phyloP scores from a whole-genome alignment of 2,113 vertebrate genomes.

The Sinocyclocheilus anophthalmus region DNA sequence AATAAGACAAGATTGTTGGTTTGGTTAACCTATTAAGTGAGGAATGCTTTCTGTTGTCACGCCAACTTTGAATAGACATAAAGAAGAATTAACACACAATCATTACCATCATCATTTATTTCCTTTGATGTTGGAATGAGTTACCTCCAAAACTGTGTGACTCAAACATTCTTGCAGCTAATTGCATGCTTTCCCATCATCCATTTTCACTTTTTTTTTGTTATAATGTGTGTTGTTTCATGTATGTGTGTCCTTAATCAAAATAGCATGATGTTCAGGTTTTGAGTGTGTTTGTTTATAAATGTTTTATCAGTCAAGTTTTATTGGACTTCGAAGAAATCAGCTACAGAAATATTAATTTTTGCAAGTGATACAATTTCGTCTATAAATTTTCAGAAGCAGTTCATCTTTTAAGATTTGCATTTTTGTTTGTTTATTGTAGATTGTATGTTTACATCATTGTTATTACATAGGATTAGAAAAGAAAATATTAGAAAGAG shows the following conservation, averaged over 20 bases:
- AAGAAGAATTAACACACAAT: not conserved
- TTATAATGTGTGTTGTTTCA: not conserved
- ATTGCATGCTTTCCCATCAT: not conserved
- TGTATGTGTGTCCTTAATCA: not conserved
- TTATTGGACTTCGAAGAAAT: not conserved
- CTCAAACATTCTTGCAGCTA: conserved; percentile 1
- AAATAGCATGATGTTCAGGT: not conserved
- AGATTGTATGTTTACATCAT: not conserved
- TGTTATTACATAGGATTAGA: not conserved
- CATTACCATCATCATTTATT: not conserved
- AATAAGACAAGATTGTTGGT: conserved; percentile 19
- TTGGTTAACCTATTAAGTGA: conserved; percentile 16
- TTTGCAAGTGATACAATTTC: not conserved
- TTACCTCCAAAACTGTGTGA: not conserved
- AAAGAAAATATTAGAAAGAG: not conserved
- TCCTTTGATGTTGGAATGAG: conserved; percentile 5
- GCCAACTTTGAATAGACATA: not conserved
- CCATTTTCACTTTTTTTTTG: not conserved
- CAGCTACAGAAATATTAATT: not conserved
- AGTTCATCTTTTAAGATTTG: not conserved
- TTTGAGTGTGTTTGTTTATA: not conserved
- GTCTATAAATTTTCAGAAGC: not conserved
- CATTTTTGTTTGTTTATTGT: not conserved
- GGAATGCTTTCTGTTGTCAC: conserved; percentile 23
- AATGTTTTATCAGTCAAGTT: not conserved